Conservation (phyloP, 2,797 vertebrate genomes). For the Balearica regulorum region DNA sequence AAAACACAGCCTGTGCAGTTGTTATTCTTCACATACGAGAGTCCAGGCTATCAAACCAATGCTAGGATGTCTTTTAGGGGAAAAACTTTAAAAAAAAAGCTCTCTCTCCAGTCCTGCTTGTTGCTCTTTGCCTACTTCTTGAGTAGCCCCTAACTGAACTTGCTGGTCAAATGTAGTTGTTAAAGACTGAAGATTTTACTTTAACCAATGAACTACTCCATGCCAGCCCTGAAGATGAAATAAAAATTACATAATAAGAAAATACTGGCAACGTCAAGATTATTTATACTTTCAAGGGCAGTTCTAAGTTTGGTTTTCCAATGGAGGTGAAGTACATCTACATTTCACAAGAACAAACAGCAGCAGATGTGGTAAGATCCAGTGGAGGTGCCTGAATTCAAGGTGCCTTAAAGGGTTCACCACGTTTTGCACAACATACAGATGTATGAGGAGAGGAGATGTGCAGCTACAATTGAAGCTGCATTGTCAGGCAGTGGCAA, state of each 20-base stretch:
- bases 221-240: background rate
- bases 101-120: background rate
- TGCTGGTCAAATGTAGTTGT: background rate
- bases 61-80: background rate
- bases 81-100: background rate
- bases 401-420: background rate
- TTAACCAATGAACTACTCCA: background rate
- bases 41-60: background rate
- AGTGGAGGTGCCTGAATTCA: background rate
- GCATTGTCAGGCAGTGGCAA: background rate
- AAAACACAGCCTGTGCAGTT: background rate
- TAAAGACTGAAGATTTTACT: background rate
- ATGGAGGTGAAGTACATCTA: background rate
- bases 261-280: background rate
- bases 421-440: background rate
- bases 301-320: background rate
- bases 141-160: background rate
- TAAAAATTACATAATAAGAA: background rate
- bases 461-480: background rate
- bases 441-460: background rate
- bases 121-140: background rate
- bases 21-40: background rate
- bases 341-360: background rate
- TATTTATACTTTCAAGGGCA: background rate
- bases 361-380: background rate